Evolutionary conservation across 2,797 vertebrate genomes (phyloP).

Genomic region (Myoxocephalus aenaeus): DNA sequence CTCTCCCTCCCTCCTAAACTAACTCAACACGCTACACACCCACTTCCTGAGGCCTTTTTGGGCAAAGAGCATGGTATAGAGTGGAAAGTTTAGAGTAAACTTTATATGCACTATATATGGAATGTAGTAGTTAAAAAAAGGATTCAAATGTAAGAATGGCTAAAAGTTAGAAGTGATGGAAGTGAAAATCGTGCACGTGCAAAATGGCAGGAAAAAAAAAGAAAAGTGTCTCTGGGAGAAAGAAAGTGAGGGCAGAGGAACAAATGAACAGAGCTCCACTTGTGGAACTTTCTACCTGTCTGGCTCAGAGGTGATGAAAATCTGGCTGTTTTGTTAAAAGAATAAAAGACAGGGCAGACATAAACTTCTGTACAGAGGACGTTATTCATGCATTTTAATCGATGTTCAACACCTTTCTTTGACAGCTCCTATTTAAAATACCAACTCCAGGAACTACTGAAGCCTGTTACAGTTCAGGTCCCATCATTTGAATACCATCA

Average conservation of each 20-base stretch:
- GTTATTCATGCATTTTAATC: conserved; percentile 30
- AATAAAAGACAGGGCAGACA: conserved; percentile 11
- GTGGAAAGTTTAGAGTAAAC: conserved; percentile 34
- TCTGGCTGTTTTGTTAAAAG: background rate
- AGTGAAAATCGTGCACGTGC: background rate
- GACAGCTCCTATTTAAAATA: conserved; percentile 12
- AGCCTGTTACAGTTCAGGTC: conserved; percentile 4
- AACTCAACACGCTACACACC: conserved; percentile 87
- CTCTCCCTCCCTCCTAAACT: conserved; percentile 50
- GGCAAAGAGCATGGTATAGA: conserved; percentile 54
- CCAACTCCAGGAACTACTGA: conserved; percentile 9
- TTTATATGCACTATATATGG: background rate
- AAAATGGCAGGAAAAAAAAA: background rate
- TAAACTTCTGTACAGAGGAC: conserved; percentile 17
- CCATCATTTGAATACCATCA: conserved; percentile 26
- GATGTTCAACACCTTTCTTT: conserved; percentile 19
- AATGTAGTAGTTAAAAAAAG: conserved; percentile 11
- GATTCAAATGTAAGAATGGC: conserved; percentile 4
- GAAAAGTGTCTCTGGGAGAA: background rate
- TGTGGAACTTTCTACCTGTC: conserved; percentile 21
- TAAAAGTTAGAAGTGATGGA: conserved; percentile 10
- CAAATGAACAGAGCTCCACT: background rate
- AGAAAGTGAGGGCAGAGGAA: conserved; percentile 9
- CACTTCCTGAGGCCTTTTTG: conserved; percentile 91
- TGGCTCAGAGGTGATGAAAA: conserved; percentile 22